Percentiles rank a stretch among this genome's conserved stretches.
Evolutionary conservation across 2,888 invertebrate genomes (phyloP).

Genomic region (Euproctis similis): DNA sequence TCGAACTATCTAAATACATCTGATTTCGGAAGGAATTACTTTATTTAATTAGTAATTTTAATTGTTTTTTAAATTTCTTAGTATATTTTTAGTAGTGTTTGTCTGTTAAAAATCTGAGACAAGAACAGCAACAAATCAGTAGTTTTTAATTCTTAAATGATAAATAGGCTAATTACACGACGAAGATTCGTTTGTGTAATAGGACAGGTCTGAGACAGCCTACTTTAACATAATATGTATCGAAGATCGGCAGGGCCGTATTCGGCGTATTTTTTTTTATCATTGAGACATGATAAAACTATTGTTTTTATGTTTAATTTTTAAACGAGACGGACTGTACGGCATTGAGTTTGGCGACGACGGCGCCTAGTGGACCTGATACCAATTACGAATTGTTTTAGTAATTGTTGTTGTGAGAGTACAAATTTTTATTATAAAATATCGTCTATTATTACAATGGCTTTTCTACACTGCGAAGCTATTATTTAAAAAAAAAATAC

Average conservation of each 20-base stretch:
- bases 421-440: slow-evolving; percentile 16
- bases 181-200: too few relatives aligned
- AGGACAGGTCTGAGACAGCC: too few relatives aligned
- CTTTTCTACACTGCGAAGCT: slow-evolving; percentile 1
- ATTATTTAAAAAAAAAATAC: slow-evolving; percentile 2
- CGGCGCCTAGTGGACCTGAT: slow-evolving; percentile 18
- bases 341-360: slow-evolving; percentile 8
- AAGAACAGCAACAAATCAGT: too few relatives aligned
- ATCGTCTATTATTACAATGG: slow-evolving; percentile 7
- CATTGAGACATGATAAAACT: slow-evolving; percentile 25
- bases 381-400: slow-evolving; percentile 7
- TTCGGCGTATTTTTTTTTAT: slow-evolving; percentile 44
- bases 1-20: too few relatives aligned
- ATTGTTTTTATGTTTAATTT: slow-evolving; percentile 25
- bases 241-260: slow-evolving; percentile 34
- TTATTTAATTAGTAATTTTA: too few relatives aligned
- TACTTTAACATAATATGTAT: too few relatives aligned
- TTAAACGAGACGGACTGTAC: slow-evolving; percentile 5
- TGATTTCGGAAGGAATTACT: too few relatives aligned
- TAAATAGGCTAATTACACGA: too few relatives aligned
- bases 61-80: too few relatives aligned
- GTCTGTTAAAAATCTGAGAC: too few relatives aligned
- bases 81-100: too few relatives aligned
- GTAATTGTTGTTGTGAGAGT: slow-evolving; percentile 8
- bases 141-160: too few relatives aligned